Evolutionary conservation across 2,113 vertebrate genomes (phyloP), one percentile per base, ranked within the genome.

Genomic region (Uria lomvia): DNA sequence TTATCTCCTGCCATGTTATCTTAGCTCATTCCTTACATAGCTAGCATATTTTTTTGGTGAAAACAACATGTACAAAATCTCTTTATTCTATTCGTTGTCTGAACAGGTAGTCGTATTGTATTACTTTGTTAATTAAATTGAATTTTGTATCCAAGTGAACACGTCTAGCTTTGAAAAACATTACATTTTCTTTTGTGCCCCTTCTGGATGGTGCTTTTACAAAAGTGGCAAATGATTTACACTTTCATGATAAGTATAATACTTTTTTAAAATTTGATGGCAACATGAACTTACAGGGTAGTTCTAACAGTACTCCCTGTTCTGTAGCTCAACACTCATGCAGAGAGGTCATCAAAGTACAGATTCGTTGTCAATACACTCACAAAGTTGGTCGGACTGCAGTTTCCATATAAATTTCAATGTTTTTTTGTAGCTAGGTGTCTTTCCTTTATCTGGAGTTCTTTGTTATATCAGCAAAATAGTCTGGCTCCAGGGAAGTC

Each of bases 1-100:
- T 95, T 89, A 68, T 94, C 50, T 71, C 65, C 67, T 84, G 43
- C 49, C 60, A 5, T 58, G 18, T 94, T 92, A 95, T 77, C 47
- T 96, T 80, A 92, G 87, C 66, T 93, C 74, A 75, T 94, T 97
- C 96, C 79, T 88, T 63, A 87, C 63, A 91, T 80, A 96, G 79
- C 38, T 81, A 71, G 65, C 19, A 42, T 90, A 52, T 60, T 96
- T 96, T 97, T 79, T 63, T 49, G 49, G 62, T 94, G 93, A 86
- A 94, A 91, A 75, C 32, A 77, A 38, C 22, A 24, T 17, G 23
- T 53, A 56, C 47, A 90, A 68, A 70, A 77, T 71, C 36, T 84
- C 47, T 70, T 94, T 92, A 94, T 85, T 96, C 75, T 40, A n/a
- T 79, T 55, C 67, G 80, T 91, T 96, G 63, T 95, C 67, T 94